Base-by-base conservation (phyloP, 1,140 invertebrate species). In the Dendrolimus kikuchii region DNA sequence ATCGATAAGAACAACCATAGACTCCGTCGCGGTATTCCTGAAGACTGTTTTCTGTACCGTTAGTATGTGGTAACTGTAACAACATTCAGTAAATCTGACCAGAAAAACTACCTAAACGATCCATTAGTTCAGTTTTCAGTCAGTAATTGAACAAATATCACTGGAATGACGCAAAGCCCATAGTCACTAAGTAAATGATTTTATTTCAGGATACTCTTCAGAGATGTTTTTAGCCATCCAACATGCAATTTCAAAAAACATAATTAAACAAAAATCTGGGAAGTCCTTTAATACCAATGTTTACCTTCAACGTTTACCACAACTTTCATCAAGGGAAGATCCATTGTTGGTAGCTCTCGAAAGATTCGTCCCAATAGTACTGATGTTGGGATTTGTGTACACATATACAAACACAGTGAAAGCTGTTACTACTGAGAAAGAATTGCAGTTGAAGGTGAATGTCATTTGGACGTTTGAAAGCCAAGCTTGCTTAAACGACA, bases 361-460 rank as follows among this genome's bases (percentile, higher is more conserved):
- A 66, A 87, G 89, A 55, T 92, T 94, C 66, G 89, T 95, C 51
- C 92, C 93, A 0, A 84, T 95, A 52, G 91, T 96, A 46, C 90
- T 95, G 49, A 90, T 95, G 87, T 72, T 95, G 2, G 93, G 92
- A 66, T 95, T 94, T 68, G 90, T 93, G 2, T 93, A 94, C 74
- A 92, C 94, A 0, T 92, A 92, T 53, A 92, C 94, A 6, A 94
- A 95, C 72, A 93, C 94, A 40, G 92, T 95, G 5, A 95, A 88
- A 73, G 86, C 85, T 41, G 89, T 92, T 39, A 90, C 91, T 5
- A 78, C 77, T 0, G 91, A 92, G 60, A 92, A 92, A 68, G 91
- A 92, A 64, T 85, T 89, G 56, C 91, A 92, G 57, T 63, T 92
- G 7, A 92, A 92, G 84, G 89, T 90, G 74, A 41, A 46, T 58